A percentile compares a stretch with the other conserved stretches of the same genome.
Evolutionary conservation across 2,888 invertebrate species (phyloP).

Genomic region (Graphium colonna): DNA sequence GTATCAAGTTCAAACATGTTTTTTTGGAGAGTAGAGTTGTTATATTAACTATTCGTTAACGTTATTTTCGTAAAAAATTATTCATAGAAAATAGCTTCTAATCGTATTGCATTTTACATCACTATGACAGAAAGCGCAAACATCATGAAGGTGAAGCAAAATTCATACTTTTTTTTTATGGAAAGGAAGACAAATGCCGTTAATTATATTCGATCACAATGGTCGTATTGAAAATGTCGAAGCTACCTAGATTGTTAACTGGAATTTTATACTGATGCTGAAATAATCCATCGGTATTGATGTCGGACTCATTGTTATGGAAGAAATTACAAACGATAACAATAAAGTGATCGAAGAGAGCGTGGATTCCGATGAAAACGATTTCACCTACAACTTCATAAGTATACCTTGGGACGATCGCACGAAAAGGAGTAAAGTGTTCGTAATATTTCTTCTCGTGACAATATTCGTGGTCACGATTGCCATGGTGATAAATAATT

Average conservation of each 20-base stretch:
- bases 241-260: conserved; percentile 14
- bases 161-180: no score
- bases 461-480: conserved; percentile 50
- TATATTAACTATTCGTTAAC: no score
- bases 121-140: no score
- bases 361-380: conserved; percentile 38
- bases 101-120: no score
- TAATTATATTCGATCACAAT: background rate
- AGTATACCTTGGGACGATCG: conserved; percentile 65
- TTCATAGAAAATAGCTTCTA: no score
- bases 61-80: no score
- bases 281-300: background rate
- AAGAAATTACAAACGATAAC: conserved; percentile 38
- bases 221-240: conserved; percentile 6
- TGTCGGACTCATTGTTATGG: conserved; percentile 29
- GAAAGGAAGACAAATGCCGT: no score
- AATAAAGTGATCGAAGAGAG: conserved; percentile 46
- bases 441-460: conserved; percentile 47
- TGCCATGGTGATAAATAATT: conserved; percentile 48
- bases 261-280: background rate
- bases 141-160: no score
- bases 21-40: no score
- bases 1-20: no score
- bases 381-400: conserved; percentile 56
- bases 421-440: conserved; percentile 51